Conservation (phyloP, 2,113 vertebrate species). For the Stegastes partitus region DNA sequence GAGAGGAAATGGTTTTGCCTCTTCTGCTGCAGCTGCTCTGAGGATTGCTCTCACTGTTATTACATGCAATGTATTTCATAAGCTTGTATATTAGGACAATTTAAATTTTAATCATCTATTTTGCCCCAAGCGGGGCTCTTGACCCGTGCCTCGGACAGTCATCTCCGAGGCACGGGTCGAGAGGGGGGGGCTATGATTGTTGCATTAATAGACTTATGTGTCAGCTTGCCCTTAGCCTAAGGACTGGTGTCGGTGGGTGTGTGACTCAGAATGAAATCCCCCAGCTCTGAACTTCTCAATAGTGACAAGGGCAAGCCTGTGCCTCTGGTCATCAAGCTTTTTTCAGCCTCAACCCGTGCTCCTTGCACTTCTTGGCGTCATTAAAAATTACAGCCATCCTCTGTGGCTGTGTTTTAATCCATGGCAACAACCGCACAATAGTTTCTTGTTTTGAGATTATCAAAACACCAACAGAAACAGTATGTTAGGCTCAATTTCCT, state of each 20-base stretch:
- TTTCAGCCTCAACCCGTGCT: slow-evolving; percentile 44
- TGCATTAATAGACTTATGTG: slow-evolving; percentile 72
- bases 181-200: slow-evolving; percentile 56
- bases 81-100: slow-evolving; percentile 37
- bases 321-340: slow-evolving; percentile 51
- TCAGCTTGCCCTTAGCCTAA: slow-evolving; percentile 56
- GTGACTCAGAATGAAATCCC: slow-evolving; percentile 65
- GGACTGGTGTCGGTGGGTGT: slow-evolving; percentile 54
- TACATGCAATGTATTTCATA: background rate
- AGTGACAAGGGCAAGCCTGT: slow-evolving; percentile 66
- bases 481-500: slow-evolving; percentile 34
- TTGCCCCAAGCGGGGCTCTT: slow-evolving; percentile 56
- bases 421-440: slow-evolving; percentile 48
- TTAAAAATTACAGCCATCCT: slow-evolving; percentile 50
- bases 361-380: slow-evolving; percentile 35
- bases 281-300: slow-evolving; percentile 51
- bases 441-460: slow-evolving; percentile 63
- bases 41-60: background rate
- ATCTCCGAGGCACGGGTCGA: background rate
- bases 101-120: slow-evolving; percentile 55
- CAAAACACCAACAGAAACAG: slow-evolving; percentile 38
- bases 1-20: too few relatives aligned
- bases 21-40: too few relatives aligned
- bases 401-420: slow-evolving; percentile 46
- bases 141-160: slow-evolving; percentile 19